phyloP scores from a whole-genome alignment of 2,888 invertebrate genomes.

The Apotomis betuletana region DNA sequence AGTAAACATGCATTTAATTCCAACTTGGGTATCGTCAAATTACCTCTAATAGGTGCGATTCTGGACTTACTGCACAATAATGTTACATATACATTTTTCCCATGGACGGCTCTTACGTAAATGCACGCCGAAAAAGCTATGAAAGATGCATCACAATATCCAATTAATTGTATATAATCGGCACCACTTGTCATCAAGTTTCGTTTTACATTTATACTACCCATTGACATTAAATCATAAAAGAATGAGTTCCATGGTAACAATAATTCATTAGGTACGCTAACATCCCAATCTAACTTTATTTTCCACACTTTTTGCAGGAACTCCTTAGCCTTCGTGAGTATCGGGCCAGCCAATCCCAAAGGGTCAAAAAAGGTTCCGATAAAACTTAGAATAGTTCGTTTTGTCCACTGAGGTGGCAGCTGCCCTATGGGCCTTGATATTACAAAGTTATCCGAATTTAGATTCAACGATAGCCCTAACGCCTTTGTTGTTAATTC shows the following conservation, averaged over 20 bases:
- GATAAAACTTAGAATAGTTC: slow-evolving; percentile 5
- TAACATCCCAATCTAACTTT: neutral
- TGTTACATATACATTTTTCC: slow-evolving; percentile 1
- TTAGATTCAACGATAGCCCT: slow-evolving; percentile 4
- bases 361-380: slow-evolving; percentile 12
- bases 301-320: slow-evolving; percentile 8
- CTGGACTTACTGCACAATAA: slow-evolving; percentile 4
- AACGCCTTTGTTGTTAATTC: neutral
- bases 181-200: slow-evolving; percentile 7
- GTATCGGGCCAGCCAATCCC: slow-evolving; percentile 7
- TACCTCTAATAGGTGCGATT: neutral
- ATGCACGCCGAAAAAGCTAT: slow-evolving; percentile 3
- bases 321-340: slow-evolving; percentile 11
- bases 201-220: too few relatives aligned
- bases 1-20: slow-evolving; percentile 8
- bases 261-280: neutral
- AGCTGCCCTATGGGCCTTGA: neutral
- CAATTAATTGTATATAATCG: slow-evolving; percentile 5
- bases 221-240: too few relatives aligned
- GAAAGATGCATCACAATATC: slow-evolving; percentile 4
- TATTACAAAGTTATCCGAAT: neutral
- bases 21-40: neutral
- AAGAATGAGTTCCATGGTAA: slow-evolving; percentile 1
- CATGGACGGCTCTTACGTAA: neutral
- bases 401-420: slow-evolving; percentile 7